phyloP scores from a whole-genome alignment of 2,113 vertebrate genomes.

The Alces alces region DNA sequence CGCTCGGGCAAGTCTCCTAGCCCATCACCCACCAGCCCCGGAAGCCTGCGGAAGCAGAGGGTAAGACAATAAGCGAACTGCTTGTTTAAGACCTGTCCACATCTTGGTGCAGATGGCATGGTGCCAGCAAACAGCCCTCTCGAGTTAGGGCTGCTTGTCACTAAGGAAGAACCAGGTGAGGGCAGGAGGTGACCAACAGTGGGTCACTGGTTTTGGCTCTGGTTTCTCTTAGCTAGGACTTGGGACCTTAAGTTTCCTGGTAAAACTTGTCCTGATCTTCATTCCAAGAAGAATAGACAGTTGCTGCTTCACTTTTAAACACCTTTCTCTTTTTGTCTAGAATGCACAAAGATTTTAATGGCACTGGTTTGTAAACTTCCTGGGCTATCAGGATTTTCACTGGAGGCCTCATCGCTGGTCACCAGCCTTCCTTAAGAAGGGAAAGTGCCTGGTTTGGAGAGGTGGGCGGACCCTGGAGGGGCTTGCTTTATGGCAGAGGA shows the following conservation, averaged over 20 bases:
- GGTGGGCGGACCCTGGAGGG: no score
- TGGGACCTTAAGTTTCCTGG: neutral
- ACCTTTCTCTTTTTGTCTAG: neutral
- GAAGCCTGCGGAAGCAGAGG: constrained; percentile 94
- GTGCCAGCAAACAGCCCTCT: neutral
- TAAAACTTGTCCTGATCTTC: neutral
- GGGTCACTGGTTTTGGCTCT: neutral
- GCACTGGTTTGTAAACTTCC: neutral
- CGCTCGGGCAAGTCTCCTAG: constrained; percentile 97
- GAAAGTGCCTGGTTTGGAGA: neutral
- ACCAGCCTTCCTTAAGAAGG: neutral
- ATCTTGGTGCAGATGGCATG: neutral
- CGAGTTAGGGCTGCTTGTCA: neutral
- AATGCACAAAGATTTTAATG: neutral
- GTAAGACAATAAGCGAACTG: constrained; percentile 82
- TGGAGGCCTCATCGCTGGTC: neutral
- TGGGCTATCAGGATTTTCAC: neutral
- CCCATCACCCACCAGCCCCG: constrained; percentile 95
- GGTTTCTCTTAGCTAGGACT: neutral
- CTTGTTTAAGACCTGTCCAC: constrained; percentile 48
- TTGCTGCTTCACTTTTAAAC: neutral
- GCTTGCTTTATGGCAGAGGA: neutral
- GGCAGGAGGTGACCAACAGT: neutral
- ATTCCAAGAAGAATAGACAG: neutral
- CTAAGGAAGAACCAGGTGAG: neutral